Percentiles rank a stretch among this genome's conserved stretches.
phyloP scores from a whole-genome alignment of 2,113 vertebrate species.

The Hippocampus abdominalis region DNA sequence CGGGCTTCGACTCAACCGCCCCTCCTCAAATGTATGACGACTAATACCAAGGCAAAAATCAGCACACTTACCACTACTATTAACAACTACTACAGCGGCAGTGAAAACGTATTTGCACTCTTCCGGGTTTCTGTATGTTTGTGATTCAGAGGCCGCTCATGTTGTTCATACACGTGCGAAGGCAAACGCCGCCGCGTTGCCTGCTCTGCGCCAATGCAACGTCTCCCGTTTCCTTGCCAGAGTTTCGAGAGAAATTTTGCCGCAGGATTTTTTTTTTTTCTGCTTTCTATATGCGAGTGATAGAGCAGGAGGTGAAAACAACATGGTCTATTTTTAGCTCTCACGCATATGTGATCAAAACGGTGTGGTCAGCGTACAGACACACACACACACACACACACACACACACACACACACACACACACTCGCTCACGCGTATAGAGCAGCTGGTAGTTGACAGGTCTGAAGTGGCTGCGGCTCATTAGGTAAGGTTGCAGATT shows the following conservation, averaged over 20 bases:
- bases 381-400: slow-evolving; percentile 3
- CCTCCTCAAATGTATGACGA: no score
- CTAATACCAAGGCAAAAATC: no score
- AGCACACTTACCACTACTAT: no score
- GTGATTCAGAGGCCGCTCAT: not conserved
- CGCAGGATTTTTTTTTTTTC: not conserved
- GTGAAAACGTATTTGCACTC: no score
- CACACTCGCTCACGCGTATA: slow-evolving; percentile 1
- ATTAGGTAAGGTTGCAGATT: slow-evolving; percentile 60
- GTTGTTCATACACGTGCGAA: not conserved
- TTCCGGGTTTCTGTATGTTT: not conserved
- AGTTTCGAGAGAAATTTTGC: not conserved
- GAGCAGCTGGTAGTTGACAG: slow-evolving; percentile 42
- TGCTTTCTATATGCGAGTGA: not conserved
- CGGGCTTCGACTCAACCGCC: no score
- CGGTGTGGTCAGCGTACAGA: slow-evolving; percentile 3
- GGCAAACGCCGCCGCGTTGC: no score
- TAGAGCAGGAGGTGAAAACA: not conserved
- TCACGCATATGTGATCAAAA: not conserved
- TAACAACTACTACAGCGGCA: no score
- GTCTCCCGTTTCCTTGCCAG: not conserved
- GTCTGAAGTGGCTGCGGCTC: slow-evolving; percentile 54
- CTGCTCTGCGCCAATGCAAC: not conserved
- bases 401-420: not conserved
- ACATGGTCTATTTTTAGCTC: slow-evolving; percentile 1